Conservation (phyloP, 2,888 invertebrate genomes). For the Mystacides longicornis region DNA sequence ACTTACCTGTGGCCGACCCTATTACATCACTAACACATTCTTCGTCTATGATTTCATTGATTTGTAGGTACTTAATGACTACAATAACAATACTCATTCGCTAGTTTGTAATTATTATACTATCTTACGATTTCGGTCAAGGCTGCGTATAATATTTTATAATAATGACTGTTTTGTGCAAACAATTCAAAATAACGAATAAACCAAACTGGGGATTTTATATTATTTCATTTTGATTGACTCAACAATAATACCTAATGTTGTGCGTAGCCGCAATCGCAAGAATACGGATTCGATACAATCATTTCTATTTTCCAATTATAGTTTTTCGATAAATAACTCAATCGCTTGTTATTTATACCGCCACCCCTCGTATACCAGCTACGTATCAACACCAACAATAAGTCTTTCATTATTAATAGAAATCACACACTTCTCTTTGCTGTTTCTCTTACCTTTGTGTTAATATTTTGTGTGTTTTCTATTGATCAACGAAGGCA, state of each 20-base stretch:
- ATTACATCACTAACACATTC: not conserved
- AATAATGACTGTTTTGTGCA: not conserved
- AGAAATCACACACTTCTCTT: not conserved
- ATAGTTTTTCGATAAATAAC: not conserved
- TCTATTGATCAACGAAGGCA: not conserved
- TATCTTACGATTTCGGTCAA: not conserved
- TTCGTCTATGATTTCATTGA: conserved; percentile 1
- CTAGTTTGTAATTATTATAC: not conserved
- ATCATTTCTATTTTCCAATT: not conserved
- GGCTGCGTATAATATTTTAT: not conserved
- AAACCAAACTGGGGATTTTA: too few species aligned
- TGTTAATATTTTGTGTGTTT: not conserved
- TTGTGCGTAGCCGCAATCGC: too few species aligned
- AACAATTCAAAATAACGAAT: too few species aligned
- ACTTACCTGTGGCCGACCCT: not conserved
- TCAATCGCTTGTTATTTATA: not conserved
- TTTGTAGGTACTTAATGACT: conserved; percentile 1
- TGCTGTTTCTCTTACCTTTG: too few species aligned
- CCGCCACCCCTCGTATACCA: too few species aligned
- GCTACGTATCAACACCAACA: too few species aligned
- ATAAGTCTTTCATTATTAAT: too few species aligned
- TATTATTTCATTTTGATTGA: too few species aligned
- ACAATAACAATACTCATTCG: not conserved
- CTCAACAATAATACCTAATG: too few species aligned
- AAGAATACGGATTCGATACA: too few species aligned